Evolutionary conservation across 2,113 vertebrate species (phyloP).

Genomic region (Pangasianodon hypophthalmus): DNA sequence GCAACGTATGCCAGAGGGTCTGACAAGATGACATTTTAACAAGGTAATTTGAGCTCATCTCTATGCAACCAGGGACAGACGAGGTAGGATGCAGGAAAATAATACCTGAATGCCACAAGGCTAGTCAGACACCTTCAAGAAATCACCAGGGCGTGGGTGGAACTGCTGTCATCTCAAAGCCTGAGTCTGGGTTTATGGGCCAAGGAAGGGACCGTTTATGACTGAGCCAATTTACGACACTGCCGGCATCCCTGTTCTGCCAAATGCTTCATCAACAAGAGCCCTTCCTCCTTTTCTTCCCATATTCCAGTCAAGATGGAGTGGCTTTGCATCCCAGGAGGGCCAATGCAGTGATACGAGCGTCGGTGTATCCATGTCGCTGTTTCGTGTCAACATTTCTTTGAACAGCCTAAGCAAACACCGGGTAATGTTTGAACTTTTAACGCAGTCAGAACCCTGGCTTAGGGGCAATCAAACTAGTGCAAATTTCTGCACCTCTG

Average conservation of each 20-base stretch:
- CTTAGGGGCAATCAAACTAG: conserved; percentile 59
- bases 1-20: conserved; percentile 49
- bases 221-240: conserved; percentile 17
- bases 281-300: not conserved
- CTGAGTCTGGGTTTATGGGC: conserved; percentile 2
- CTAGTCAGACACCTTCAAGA: conserved; percentile 43
- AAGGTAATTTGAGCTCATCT: conserved; percentile 57
- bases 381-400: conserved; percentile 58
- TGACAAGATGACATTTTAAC: conserved; percentile 60
- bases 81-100: conserved; percentile 35
- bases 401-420: conserved; percentile 57
- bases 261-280: conserved; percentile 10
- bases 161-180: conserved; percentile 24
- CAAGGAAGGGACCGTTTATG: conserved; percentile 21
- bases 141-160: conserved; percentile 38
- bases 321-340: conserved; percentile 23
- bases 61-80: conserved; percentile 46
- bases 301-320: conserved; percentile 14
- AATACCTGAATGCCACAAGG: conserved; percentile 35
- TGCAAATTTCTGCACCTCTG: conserved; percentile 48
- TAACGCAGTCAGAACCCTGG: conserved; percentile 52
- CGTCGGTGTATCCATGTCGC: conserved; percentile 38
- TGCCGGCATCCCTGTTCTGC: conserved; percentile 14
- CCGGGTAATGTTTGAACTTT: conserved; percentile 57
- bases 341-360: conserved; percentile 38